Percentiles rank a stretch among this genome's conserved stretches.
Evolutionary conservation across 2,888 invertebrate species (phyloP).

Genomic region (Meta bourneti): DNA sequence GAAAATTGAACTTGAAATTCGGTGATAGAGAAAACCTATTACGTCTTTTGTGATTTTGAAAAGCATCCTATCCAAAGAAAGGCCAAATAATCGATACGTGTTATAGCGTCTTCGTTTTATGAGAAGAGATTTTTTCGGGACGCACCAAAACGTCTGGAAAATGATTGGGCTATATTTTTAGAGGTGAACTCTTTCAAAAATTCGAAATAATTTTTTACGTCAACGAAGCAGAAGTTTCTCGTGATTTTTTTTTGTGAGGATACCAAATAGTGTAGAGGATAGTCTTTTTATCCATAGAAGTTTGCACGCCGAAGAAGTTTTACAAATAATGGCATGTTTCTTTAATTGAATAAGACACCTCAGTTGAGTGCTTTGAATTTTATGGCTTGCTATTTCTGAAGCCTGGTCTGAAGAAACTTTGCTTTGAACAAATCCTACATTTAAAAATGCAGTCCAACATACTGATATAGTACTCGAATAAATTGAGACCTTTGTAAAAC

Average conservation of each 20-base stretch:
- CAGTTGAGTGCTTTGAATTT: no score
- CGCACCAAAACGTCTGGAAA: constrained; percentile 15
- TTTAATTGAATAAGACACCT: no score
- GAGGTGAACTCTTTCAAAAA: constrained; percentile 3
- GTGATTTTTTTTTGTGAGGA: background rate
- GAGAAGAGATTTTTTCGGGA: constrained; percentile 16
- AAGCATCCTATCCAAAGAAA: background rate
- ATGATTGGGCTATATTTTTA: constrained; percentile 42
- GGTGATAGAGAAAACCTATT: constrained; percentile 17
- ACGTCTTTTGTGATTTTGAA: constrained; percentile 33
- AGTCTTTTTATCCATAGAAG: no score
- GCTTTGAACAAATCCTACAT: no score
- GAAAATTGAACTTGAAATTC: constrained; percentile 45
- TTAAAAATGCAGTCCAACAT: no score
- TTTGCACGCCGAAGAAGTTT: no score
- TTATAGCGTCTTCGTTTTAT: constrained; percentile 34
- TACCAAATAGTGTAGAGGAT: no score
- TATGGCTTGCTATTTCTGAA: no score
- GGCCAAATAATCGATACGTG: constrained; percentile 39
- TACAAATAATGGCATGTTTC: no score
- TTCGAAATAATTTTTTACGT: constrained; percentile 13
- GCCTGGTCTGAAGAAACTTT: no score
- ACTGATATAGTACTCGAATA: no score
- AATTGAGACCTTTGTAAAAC: no score
- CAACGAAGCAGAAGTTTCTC: constrained; percentile 3